phyloP scores from a whole-genome alignment of 64 coral and sea anemone species.

The Montipora capricornis region DNA sequence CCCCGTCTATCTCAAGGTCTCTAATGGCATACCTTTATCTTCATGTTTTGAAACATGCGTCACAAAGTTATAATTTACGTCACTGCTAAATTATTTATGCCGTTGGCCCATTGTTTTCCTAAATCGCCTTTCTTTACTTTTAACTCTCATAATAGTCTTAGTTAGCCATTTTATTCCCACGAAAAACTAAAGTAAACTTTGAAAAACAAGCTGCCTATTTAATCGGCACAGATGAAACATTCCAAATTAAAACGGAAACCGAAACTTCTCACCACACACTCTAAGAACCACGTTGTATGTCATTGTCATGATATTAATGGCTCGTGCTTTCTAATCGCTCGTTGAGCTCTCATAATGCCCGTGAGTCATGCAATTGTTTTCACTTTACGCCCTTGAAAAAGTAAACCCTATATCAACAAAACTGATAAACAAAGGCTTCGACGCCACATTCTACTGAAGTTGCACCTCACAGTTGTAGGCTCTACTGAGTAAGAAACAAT shows the following conservation, averaged over 20 bases:
- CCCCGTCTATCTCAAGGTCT: too few relatives aligned
- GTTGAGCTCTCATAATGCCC: too few relatives aligned
- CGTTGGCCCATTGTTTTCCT: neutral
- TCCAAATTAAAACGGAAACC: too few relatives aligned
- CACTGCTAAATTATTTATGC: neutral
- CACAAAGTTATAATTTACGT: neutral
- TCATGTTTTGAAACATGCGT: neutral
- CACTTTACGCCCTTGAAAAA: neutral
- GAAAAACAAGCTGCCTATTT: too few relatives aligned
- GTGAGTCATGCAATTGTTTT: too few relatives aligned
- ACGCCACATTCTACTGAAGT: conserved; percentile 4
- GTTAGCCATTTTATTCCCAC: neutral
- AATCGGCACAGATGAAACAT: too few relatives aligned
- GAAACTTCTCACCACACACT: too few relatives aligned
- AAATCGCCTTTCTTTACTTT: neutral
- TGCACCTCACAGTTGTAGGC: neutral
- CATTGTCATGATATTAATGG: too few relatives aligned
- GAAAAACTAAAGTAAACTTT: too few relatives aligned
- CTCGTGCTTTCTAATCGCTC: too few relatives aligned
- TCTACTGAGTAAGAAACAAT: neutral
- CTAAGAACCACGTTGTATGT: too few relatives aligned
- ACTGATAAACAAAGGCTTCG: conserved; percentile 2
- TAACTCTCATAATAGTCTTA: neutral
- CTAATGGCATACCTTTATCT: neutral
- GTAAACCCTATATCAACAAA: conserved; percentile 15